Evolutionary conservation across 2,888 invertebrate species (phyloP), one percentile per base, ranked within the genome.

Genomic region (Scotopteryx bipunctaria): DNA sequence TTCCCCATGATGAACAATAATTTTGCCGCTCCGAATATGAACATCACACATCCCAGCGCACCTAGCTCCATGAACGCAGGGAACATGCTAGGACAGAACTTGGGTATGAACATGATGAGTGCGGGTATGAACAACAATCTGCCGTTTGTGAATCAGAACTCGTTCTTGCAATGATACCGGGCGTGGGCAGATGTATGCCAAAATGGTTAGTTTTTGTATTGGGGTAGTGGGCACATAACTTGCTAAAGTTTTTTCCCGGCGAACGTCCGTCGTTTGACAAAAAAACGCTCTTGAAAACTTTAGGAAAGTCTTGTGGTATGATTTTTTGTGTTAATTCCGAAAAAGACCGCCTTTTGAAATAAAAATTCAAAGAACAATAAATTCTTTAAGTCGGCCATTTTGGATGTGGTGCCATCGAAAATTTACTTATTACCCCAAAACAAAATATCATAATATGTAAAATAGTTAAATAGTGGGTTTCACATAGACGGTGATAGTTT

Each of bases 151-250:
- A 81, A 83, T 55, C 81, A 81, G 35, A 81, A 87, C 59, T 78
- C 81, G 1, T 80, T 91, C 62, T 70, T 91, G 45, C 91, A 91
- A 91, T 91, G 91, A 91, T 91, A 89, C 79, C 74, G 69, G 83
- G 52, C 71, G 48, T 63, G 81, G 83, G 88, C 86, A 76, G 86
- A 83, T 59, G 52, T 75, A 15, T 84, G 85, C 85, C 86, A 79
- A 73, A 80, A 78, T 31, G 37, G 14, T 37, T 61, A 61, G 32
- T 23, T 29, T 53, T 51, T 48, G 61, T 55, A 57, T 61, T 52
- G 57, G 59, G 45, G 50, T 51, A 53, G 13, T 31, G 32, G 47
- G 48, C n/a, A n/a, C n/a, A n/a, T n/a, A n/a, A n/a, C n/a, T n/a
- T n/a, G n/a, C n/a, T n/a, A n/a, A n/a, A n/a, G n/a, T n/a, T n/a